Evolutionary conservation across 1,140 invertebrate genomes (phyloP), one percentile per base, ranked within the genome.

Genomic region (Drosophila elegans): DNA sequence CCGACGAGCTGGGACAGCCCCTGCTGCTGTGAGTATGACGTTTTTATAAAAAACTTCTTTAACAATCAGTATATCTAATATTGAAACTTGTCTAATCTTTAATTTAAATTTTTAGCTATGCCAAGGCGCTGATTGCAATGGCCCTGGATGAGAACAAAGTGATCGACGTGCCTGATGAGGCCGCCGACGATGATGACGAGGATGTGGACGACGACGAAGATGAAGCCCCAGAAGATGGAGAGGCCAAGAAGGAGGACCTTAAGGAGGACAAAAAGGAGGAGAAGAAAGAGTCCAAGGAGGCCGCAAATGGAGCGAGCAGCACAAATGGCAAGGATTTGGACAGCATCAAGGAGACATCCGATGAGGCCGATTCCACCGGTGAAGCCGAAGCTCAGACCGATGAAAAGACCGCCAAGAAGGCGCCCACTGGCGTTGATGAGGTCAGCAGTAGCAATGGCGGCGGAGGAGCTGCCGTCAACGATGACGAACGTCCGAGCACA

Each of bases 121-220:
- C 91, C 16, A 92, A 92, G 77, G 95, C 97, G 1, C 92, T 97
- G 34, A 93, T 97, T 21, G 96, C 96, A 52, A 90, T 97, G 59
- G 95, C 96, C 2, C 92, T 96, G 73, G 94, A 95, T 76, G 96
- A 97, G 84, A 94, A 94, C 61, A 95, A 94, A 60, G 95, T 97
- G 3, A 92, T 97, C 73, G 95, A 94, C 69, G 93, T 96, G 12
- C 94, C 95, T 9, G 91, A 95, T 71, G 94, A 93, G 79, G 93
- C 94, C 4, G 93, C 94, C 34, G 91, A 91, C 9, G 93, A 93
- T 13, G 86, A 92, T 55, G 93, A 94, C 9, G 93, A 93, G 11
- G 89, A 88, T 36, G 92, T 73, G 36, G 75, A 91, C 7, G 88
- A 89, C 3, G 84, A 78, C 27, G 89, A 81, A 7, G 93, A 90